Conservation (phyloP, 1,140 invertebrate species). For the Nomia melanderi region DNA sequence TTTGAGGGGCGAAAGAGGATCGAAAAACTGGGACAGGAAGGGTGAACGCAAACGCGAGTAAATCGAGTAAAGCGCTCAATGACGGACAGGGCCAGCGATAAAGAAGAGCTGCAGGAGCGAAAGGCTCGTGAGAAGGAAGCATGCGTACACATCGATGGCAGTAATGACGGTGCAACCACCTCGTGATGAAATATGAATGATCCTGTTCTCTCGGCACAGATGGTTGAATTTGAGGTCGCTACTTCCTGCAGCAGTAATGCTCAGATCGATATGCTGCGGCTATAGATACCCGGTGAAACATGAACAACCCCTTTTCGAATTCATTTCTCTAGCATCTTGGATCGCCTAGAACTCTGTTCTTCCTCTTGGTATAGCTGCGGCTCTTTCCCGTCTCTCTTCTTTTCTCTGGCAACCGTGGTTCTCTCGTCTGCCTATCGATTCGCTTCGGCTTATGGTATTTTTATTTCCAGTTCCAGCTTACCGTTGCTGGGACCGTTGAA, state of each 20-base stretch:
- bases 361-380: background rate
- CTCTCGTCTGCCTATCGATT: conserved; percentile 63
- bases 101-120: conserved; percentile 1
- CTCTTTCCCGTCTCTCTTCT: background rate
- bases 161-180: conserved; percentile 60
- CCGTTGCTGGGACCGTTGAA: conserved; percentile 5
- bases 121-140: background rate
- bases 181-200: conserved; percentile 68
- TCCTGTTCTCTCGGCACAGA: conserved; percentile 64
- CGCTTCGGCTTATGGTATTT: conserved; percentile 57
- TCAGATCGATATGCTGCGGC: conserved; percentile 63
- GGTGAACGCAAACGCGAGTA: conserved; percentile 9
- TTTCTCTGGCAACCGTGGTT: conserved; percentile 18
- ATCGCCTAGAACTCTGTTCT: background rate
- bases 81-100: background rate
- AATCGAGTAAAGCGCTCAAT: conserved; percentile 14
- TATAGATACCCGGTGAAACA: conserved; percentile 56
- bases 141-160: conserved; percentile 23
- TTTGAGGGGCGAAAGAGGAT: background rate
- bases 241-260: conserved; percentile 66
- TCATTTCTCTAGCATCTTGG: conserved; percentile 56
- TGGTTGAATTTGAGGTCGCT: conserved; percentile 68
- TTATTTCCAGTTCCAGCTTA: conserved; percentile 53
- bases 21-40: background rate
- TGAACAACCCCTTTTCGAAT: conserved; percentile 65